Conservation (phyloP, 2,888 invertebrate species). For the Platycnemis pennipes region DNA sequence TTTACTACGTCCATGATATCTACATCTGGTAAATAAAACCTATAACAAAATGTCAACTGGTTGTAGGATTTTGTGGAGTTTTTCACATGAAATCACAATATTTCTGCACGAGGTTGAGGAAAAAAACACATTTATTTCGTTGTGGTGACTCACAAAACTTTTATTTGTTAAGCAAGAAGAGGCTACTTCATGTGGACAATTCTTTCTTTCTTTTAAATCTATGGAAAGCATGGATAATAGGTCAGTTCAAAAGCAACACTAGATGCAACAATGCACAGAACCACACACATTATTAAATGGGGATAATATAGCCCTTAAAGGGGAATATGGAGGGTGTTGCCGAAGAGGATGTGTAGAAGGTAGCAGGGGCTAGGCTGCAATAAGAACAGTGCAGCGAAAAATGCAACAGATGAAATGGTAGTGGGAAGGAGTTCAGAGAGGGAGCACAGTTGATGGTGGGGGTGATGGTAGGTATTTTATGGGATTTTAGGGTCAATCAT, state of each 20-base stretch:
- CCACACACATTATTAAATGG: conserved; percentile 55
- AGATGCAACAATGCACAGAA: conserved; percentile 65
- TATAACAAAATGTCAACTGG: not conserved
- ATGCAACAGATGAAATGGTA: not conserved
- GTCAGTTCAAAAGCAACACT: conserved; percentile 67
- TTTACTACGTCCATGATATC: conserved; percentile 59
- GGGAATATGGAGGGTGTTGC: conserved; percentile 55
- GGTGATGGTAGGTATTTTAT: not conserved
- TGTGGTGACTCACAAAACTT: conserved; percentile 66
- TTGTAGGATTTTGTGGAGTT: conserved; percentile 53
- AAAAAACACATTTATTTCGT: not conserved
- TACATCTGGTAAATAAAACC: conserved; percentile 58
- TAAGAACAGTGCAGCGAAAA: not conserved
- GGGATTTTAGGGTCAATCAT: not conserved
- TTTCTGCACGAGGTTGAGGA: not conserved
- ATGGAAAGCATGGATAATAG: conserved; percentile 65
- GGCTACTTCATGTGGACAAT: conserved; percentile 65
- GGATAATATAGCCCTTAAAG: conserved; percentile 55
- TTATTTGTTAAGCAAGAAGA: conserved; percentile 64
- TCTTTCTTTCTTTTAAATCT: conserved; percentile 35
- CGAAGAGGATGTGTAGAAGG: conserved; percentile 24
- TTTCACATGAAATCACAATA: not conserved
- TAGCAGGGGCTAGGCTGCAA: conserved; percentile 13
- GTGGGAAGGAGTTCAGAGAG: conserved; percentile 15
- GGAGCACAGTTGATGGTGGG: not conserved